These are phyloP conservation scores for Drosophila kuntzei DNA, from an alignment of 2,888 invertebrate genomes.

Conservation along the genomic window DNA sequence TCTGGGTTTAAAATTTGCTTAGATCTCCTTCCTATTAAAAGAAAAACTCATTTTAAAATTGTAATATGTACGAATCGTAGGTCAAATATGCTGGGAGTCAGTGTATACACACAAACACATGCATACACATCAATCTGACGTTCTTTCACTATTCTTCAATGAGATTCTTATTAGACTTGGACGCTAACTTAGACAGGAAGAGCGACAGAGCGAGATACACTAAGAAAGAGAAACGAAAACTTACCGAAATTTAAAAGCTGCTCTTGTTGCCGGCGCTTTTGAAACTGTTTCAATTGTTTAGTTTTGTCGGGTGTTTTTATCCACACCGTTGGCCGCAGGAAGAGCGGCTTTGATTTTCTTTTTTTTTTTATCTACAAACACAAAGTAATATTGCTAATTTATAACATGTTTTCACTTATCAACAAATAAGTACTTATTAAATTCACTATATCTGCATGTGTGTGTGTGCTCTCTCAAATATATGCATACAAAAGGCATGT, in stretches of 20 bases:
- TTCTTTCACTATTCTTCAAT: constrained; percentile 23
- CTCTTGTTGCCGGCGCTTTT: constrained; percentile 26
- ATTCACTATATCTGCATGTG: constrained; percentile 12
- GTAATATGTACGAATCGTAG: too few relatives aligned
- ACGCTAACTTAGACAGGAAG: background rate
- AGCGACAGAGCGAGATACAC: background rate
- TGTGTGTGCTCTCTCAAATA: constrained; percentile 13
- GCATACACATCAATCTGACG: constrained; percentile 5
- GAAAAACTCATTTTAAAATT: too few relatives aligned
- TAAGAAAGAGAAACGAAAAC: constrained; percentile 5
- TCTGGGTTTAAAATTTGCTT: too few relatives aligned
- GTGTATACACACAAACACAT: too few relatives aligned
- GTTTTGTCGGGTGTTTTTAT: constrained; percentile 6
- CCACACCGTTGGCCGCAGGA: constrained; percentile 48
- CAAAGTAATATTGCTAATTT: constrained; percentile 40
- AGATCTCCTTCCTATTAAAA: too few relatives aligned
- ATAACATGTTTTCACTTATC: constrained; percentile 23
- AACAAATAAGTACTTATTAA: constrained; percentile 9
- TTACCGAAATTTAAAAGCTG: constrained; percentile 43
- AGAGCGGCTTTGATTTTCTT: constrained; percentile 43
- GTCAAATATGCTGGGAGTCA: too few relatives aligned
- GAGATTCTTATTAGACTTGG: constrained; percentile 31
- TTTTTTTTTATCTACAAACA: constrained; percentile 34
- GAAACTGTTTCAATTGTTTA: constrained; percentile 23
- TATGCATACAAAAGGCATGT: background rate